A percentile compares a stretch with the other conserved stretches of the same genome.
Conservation (phyloP, 2,113 vertebrate species). For the Conger conger region DNA sequence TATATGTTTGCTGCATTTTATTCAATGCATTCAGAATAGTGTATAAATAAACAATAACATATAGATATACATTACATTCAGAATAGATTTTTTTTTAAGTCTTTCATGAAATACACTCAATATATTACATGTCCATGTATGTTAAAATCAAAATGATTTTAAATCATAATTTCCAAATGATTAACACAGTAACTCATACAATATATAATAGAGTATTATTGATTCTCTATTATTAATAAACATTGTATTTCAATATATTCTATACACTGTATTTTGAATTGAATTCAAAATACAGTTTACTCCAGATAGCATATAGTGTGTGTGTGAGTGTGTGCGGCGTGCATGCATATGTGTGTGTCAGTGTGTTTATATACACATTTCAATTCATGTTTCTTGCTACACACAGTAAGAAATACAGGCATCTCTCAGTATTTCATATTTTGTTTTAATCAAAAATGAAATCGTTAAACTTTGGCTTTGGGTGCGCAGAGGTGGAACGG, state of each 20-base stretch:
- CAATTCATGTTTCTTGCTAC: background rate
- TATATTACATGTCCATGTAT: background rate
- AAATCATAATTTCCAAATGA: too few species aligned
- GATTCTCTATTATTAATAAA: too few species aligned
- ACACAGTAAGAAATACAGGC: slow-evolving; percentile 9
- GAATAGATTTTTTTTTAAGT: background rate
- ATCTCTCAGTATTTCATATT: slow-evolving; percentile 26
- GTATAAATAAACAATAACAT: background rate
- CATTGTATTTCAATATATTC: too few species aligned
- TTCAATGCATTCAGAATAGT: background rate
- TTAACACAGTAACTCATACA: too few species aligned
- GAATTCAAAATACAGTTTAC: background rate
- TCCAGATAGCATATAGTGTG: too few species aligned
- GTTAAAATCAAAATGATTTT: background rate
- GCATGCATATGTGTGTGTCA: too few species aligned
- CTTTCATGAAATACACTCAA: background rate
- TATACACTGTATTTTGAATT: too few species aligned
- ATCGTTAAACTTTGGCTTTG: slow-evolving; percentile 21
- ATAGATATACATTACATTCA: background rate
- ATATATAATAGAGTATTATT: too few species aligned
- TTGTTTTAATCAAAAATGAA: slow-evolving; percentile 24
- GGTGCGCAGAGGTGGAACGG: slow-evolving; percentile 4
- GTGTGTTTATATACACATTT: background rate
- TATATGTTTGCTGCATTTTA: background rate
- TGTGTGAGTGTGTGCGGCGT: too few species aligned